Percentiles rank a stretch among this genome's conserved stretches.
These are phyloP conservation scores for Pseudomugil gertrudae DNA, from an alignment of 2,797 vertebrate species.

Conservation along the genomic window DNA sequence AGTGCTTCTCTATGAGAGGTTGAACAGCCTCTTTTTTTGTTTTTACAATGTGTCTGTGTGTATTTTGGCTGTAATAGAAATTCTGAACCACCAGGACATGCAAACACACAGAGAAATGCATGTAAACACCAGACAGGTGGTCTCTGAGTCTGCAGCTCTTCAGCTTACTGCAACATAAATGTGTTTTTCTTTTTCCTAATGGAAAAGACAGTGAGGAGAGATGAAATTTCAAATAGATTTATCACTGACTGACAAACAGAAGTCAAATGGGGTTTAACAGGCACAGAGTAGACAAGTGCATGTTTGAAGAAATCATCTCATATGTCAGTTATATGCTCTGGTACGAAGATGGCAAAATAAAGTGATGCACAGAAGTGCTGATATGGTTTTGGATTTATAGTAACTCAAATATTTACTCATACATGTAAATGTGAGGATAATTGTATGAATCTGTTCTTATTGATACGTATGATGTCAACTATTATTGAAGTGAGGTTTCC, in stretches of 20 bases:
- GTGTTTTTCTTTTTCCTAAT: constrained; percentile 38
- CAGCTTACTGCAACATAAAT: constrained; percentile 45
- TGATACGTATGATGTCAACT: not conserved
- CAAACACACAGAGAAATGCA: constrained; percentile 9
- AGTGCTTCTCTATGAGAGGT: constrained; percentile 23
- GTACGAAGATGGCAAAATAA: constrained; percentile 3
- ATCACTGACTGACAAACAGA: constrained; percentile 58
- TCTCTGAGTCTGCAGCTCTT: constrained; percentile 30
- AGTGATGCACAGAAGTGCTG: not conserved
- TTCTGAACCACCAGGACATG: constrained; percentile 42
- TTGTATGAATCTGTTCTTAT: not conserved
- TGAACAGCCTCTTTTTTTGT: constrained; percentile 51
- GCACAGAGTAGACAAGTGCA: constrained; percentile 16
- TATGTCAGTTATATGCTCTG: constrained; percentile 21
- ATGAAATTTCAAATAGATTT: constrained; percentile 52
- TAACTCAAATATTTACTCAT: constrained; percentile 6
- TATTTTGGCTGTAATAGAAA: constrained; percentile 57
- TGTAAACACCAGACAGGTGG: constrained; percentile 34
- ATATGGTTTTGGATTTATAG: constrained; percentile 11
- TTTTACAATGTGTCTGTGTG: too few species aligned
- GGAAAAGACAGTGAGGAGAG: constrained; percentile 45
- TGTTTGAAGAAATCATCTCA: constrained; percentile 8
- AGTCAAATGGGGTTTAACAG: constrained; percentile 42
- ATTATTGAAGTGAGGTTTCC: not conserved
- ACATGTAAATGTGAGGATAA: not conserved